Base-by-base conservation (phyloP, 2,113 vertebrate genomes). In the Malurus elegans region DNA sequence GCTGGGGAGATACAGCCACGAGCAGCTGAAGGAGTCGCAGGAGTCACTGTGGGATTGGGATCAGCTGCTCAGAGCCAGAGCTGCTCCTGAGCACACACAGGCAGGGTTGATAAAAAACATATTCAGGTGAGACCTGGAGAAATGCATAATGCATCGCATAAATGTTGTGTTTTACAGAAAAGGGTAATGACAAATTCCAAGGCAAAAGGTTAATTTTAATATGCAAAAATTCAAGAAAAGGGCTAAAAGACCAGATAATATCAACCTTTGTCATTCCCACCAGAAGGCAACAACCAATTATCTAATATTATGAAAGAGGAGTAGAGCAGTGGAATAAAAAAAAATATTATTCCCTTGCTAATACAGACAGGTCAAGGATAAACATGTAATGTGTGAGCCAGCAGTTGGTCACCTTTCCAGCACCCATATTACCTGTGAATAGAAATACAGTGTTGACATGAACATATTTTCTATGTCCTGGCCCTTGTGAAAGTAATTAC, bases 201-300 rank as follows among this genome's bases (percentile, higher is more conserved):
- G 53, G 66, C 36, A 87, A 92, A 95, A 89, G 12, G 19, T 74
- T 75, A 92, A 94, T 75, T 92, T 89, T 89, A 92, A 84, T 80
- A 84, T n/a, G 14, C 2, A 58, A 79, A 65, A 81, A 73, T 18
- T 25, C 18, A 31, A 26, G 12, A 32, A 79, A 61, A 90, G 25
- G 20, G 7, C 20, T 79, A 48, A 93, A 91, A 94, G 73, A 45
- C 4, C 19, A 84, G 16, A 36, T 71, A 84, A 44, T 67, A 75
- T 50, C 23, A 61, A 36, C 12, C 12, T 87, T 83, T 57, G 18
- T 28, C 11, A 3, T 87, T 74, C 8, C 8, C 26, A 45, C 14
- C 48, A 38, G 53, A 75, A 87, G 40, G 61, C 34, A 93, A 34
- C 10, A 64, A 69, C 16, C 50, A 93, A 54, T 88, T 93, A 79